These are phyloP conservation scores for Ochropleura leucogaster DNA, from an alignment of 2,888 invertebrate species.

Conservation along the genomic window DNA sequence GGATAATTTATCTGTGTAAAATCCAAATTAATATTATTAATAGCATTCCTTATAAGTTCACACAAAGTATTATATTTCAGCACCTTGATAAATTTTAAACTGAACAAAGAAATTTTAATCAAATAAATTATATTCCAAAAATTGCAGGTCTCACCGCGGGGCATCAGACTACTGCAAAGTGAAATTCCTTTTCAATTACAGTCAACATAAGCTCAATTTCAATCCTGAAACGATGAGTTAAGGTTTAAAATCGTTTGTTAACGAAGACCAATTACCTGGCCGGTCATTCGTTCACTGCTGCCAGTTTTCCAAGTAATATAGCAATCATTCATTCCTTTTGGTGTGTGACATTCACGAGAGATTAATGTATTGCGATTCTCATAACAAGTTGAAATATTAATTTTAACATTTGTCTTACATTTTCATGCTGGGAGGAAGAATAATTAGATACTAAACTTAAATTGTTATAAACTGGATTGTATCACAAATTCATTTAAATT, in stretches of 20 bases:
- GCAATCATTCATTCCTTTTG: slow-evolving; percentile 72
- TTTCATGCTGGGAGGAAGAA: slow-evolving; percentile 40
- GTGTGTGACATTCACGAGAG: slow-evolving; percentile 65
- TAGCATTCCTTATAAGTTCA: background rate
- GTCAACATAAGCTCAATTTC: slow-evolving; percentile 7
- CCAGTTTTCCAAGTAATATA: slow-evolving; percentile 71
- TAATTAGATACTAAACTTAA: slow-evolving; percentile 26
- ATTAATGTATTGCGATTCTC: slow-evolving; percentile 71
- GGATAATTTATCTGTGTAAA: slow-evolving; percentile 10
- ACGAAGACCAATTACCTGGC: slow-evolving; percentile 64
- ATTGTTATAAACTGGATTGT: background rate
- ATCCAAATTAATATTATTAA: slow-evolving; percentile 12
- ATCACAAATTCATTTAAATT: no score
- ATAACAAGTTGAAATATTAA: slow-evolving; percentile 69
- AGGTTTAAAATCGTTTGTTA: slow-evolving; percentile 37
- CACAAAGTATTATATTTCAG: slow-evolving; percentile 34
- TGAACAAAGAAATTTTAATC: slow-evolving; percentile 53
- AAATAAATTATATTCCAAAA: slow-evolving; percentile 56
- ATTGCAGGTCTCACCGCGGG: slow-evolving; percentile 52
- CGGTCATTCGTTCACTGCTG: slow-evolving; percentile 48
- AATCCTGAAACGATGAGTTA: background rate
- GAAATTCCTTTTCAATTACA: slow-evolving; percentile 55
- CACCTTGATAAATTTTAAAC: slow-evolving; percentile 47
- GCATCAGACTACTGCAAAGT: slow-evolving; percentile 58
- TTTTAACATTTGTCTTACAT: slow-evolving; percentile 61